phyloP scores from a whole-genome alignment of 1,140 invertebrate species.

The Pseudachorutes palmiensis region DNA sequence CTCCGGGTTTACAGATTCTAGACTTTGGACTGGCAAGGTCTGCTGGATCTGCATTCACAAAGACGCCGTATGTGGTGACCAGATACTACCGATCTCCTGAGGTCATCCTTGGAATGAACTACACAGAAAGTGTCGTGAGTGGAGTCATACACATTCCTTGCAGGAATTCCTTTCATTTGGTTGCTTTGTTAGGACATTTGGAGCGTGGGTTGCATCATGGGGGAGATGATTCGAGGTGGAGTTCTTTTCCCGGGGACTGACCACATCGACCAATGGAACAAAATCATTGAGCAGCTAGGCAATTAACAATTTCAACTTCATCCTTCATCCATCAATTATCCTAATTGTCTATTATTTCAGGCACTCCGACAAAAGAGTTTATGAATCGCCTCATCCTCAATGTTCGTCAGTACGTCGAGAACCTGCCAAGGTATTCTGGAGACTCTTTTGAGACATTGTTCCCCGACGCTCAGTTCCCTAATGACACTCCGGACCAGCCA shows the following conservation, averaged over 20 bases:
- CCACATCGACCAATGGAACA: slow-evolving; percentile 99
- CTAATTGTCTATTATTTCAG: slow-evolving; percentile 47
- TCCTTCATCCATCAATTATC: neutral
- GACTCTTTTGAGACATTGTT: slow-evolving; percentile 95
- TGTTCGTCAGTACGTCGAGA: slow-evolving; percentile 97
- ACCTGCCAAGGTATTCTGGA: slow-evolving; percentile 79
- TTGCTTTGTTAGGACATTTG: slow-evolving; percentile 87
- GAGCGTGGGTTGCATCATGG: slow-evolving; percentile 99
- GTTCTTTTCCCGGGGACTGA: slow-evolving; percentile 98
- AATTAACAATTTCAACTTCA: neutral
- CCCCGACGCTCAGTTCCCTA: slow-evolving; percentile 94
- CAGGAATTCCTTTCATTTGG: too few species aligned
- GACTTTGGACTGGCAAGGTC: slow-evolving; percentile 98
- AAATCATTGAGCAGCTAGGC: slow-evolving; percentile 72
- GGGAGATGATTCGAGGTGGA: slow-evolving; percentile 96
- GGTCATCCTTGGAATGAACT: slow-evolving; percentile 97
- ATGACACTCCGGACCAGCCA: slow-evolving; percentile 89
- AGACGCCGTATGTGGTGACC: slow-evolving; percentile 99
- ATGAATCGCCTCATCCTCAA: slow-evolving; percentile 94
- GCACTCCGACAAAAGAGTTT: slow-evolving; percentile 91
- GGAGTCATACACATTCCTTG: too few species aligned
- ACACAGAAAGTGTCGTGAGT: slow-evolving; percentile 82
- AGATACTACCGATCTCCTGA: slow-evolving; percentile 52
- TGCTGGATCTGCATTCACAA: slow-evolving; percentile 90
- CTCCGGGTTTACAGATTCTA: too few species aligned